Base-by-base conservation (phyloP, 2,888 invertebrate species). In the Drosophila fulvimacula region DNA sequence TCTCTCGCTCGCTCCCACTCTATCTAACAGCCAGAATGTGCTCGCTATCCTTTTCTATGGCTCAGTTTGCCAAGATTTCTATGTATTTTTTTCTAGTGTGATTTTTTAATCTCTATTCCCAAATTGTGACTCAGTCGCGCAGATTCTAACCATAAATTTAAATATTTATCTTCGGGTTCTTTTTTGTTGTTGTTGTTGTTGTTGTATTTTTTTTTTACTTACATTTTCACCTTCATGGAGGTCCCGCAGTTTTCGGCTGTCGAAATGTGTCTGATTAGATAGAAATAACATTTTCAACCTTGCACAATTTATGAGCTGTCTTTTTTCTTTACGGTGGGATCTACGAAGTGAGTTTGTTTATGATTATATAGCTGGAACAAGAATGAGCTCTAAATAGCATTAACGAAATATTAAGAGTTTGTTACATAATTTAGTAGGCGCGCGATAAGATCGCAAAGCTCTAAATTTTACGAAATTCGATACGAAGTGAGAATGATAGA, bases 301-400 rank as follows among this genome's bases (percentile, higher is more conserved):
- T 87, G 84, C 81, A 70, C 71, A 83, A 82, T 89, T 82, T 82
- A 87, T 67, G 69, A 80, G 53, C 48, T 64, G 38, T 41, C 41
- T 32, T 49, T 58, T 57, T 41, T 53, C 27, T 38, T 59, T 61
- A 49, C 11, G 32, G 15, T 24, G 51, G 32, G 27, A 61, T 75
- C 53, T 69, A 46, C 49, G 55, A 32, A 24, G 36, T 39, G 17
- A 24, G 51, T 27, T 52, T 56, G n/a, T 60, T 41, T 59, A 71
- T 46, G 59, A 58, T 57, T n/a, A n/a, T 51, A 36, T 51, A 36
- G 15, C 1, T 36, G 10, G 38, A 52, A 52, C 17, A 32, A 48
- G 34, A n/a, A 72, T 34, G 34, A 36, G 30, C 32, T 5, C n/a
- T 24, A 24, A 41, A 44, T 36, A 57, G 4, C 27, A 15, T 34